phyloP scores from a whole-genome alignment of 92 coral and sea anemone species.

The Zoanthus sociatus region DNA sequence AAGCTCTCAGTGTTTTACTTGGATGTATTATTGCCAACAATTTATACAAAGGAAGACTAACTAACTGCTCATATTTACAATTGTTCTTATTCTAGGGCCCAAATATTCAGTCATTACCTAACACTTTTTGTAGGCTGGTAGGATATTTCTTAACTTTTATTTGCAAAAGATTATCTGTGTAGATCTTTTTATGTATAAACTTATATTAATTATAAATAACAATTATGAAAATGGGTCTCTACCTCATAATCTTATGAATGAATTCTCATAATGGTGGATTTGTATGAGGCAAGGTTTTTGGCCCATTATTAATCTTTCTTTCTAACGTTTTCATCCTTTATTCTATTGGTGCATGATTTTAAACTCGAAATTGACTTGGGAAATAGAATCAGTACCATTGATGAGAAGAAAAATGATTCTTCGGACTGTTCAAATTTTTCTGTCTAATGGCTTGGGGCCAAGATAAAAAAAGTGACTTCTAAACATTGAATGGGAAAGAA shows the following conservation, averaged over 20 bases:
- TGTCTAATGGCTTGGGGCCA: background rate
- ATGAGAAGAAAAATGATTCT: conserved; percentile 6
- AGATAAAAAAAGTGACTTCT: conserved; percentile 13
- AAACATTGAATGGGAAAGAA: conserved; percentile 15
- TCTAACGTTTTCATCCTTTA: conserved; percentile 15
- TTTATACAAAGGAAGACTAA: conserved; percentile 34
- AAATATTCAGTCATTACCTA: conserved; percentile 2
- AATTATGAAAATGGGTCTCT: too few species aligned
- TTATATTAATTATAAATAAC: too few species aligned
- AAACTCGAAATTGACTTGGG: conserved; percentile 12
- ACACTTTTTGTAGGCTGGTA: conserved; percentile 13
- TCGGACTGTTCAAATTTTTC: background rate
- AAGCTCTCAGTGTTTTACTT: conserved; percentile 42
- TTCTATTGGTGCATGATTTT: conserved; percentile 5
- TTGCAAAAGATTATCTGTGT: too few species aligned
- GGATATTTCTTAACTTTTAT: background rate
- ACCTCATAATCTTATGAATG: too few species aligned
- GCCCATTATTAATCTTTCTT: background rate
- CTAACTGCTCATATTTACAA: conserved; percentile 4
- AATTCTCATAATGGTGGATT: background rate
- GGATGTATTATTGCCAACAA: conserved; percentile 48
- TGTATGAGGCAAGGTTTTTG: conserved; percentile 13
- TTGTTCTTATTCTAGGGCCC: conserved; percentile 4
- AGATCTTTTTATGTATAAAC: too few species aligned
- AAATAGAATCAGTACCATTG: background rate